Conservation (phyloP, 2,888 invertebrate genomes). For the Troides helena region DNA sequence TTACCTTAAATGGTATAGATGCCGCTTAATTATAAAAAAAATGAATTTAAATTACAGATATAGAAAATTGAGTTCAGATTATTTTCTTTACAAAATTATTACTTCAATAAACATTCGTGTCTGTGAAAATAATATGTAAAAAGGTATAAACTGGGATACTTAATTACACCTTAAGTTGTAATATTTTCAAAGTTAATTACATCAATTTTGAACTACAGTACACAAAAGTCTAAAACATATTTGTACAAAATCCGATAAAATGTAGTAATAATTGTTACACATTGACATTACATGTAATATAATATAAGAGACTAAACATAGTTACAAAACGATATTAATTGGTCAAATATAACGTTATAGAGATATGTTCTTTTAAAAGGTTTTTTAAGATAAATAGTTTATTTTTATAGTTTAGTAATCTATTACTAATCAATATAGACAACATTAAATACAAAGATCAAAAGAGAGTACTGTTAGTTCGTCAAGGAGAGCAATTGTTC, state of each 20-base stretch:
- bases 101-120: background rate
- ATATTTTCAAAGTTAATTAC: background rate
- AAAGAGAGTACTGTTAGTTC: background rate
- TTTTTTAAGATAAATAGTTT: background rate
- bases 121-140: background rate
- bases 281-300: background rate
- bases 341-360: conserved; percentile 9
- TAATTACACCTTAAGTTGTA: background rate
- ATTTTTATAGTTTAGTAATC: background rate
- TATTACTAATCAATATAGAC: background rate
- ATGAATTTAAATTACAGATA: too few species aligned
- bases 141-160: background rate
- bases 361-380: conserved; percentile 23
- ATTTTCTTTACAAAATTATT: too few species aligned
- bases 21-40: too few species aligned
- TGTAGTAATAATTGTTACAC: background rate
- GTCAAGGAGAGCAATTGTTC: background rate
- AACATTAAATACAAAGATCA: background rate
- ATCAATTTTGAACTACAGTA: background rate
- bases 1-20: too few species aligned
- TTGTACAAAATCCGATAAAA: background rate
- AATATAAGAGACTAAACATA: background rate
- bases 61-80: too few species aligned
- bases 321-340: conserved; percentile 2
- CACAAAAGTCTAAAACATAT: conserved; percentile 2